These are phyloP conservation scores for Urophycis tenuis DNA, from an alignment of 2,797 vertebrate species.

Conservation along the genomic window DNA sequence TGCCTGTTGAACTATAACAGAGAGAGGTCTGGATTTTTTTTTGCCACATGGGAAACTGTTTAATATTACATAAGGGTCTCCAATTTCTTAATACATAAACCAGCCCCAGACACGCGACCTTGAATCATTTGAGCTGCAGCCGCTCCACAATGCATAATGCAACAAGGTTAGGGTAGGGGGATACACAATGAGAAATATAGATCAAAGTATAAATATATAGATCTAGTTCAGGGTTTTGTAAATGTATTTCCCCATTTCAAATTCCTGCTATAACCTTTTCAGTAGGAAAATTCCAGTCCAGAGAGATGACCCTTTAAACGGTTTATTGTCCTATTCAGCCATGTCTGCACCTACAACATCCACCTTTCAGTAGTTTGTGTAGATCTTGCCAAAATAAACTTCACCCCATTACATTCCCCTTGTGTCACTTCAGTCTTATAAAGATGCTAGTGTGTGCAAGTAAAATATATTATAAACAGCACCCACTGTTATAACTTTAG, in stretches of 20 bases:
- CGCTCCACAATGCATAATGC: conserved; percentile 56
- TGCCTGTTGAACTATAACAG: conserved; percentile 56
- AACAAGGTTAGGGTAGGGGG: conserved; percentile 26
- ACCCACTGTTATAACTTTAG: neutral
- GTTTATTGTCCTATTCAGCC: too few relatives aligned
- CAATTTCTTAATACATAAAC: conserved; percentile 65
- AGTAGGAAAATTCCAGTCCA: too few relatives aligned
- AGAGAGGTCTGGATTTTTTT: conserved; percentile 67
- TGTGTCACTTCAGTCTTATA: neutral
- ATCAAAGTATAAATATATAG: neutral
- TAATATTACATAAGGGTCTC: conserved; percentile 69
- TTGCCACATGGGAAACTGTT: conserved; percentile 64
- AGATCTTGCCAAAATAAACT: neutral
- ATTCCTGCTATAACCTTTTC: too few relatives aligned
- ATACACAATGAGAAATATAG: neutral
- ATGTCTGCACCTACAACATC: neutral
- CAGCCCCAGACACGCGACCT: conserved; percentile 53
- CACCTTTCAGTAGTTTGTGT: conserved; percentile 1
- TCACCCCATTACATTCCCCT: neutral
- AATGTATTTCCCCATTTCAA: neutral
- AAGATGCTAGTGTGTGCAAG: neutral
- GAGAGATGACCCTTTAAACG: too few relatives aligned
- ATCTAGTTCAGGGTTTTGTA: neutral
- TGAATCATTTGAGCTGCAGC: conserved; percentile 62
- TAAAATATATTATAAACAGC: neutral